These are phyloP conservation scores for Mizuhopecten yessoensis DNA, from an alignment of 1,140 invertebrate species.

Conservation along the genomic window DNA sequence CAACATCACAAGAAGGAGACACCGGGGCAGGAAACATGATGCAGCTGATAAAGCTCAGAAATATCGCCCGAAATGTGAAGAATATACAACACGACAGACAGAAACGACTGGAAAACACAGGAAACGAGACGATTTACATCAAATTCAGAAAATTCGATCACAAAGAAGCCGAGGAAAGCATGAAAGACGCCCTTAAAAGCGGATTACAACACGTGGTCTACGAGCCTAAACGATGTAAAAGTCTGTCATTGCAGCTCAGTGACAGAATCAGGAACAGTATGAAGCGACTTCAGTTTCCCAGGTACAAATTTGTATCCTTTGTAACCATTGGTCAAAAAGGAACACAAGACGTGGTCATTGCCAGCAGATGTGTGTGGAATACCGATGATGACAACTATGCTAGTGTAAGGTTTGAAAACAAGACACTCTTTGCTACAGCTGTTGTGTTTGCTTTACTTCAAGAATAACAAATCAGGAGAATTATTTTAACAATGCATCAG, in stretches of 20 bases:
- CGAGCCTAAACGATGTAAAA: conserved; percentile 46
- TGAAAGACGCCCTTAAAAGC: not conserved
- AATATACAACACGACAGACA: conserved; percentile 48
- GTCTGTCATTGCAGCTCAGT: conserved; percentile 48
- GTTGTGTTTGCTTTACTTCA: conserved; percentile 52
- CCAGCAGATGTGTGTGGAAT: conserved; percentile 51
- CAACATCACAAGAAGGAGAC: not conserved
- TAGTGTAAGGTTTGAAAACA: conserved; percentile 48
- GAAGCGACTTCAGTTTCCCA: conserved; percentile 54
- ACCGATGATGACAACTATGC: conserved; percentile 48
- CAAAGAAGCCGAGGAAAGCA: not conserved
- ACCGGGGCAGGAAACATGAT: not conserved
- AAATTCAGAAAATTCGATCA: conserved; percentile 54
- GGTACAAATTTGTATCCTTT: conserved; percentile 57
- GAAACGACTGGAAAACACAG: conserved; percentile 47
- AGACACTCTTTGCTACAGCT: conserved; percentile 49
- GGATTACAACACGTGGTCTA: conserved; percentile 23
- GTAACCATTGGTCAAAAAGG: conserved; percentile 56
- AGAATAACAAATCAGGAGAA: conserved; percentile 3
- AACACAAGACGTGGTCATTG: conserved; percentile 27
- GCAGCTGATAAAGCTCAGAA: not conserved
- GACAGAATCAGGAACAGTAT: conserved; percentile 49
- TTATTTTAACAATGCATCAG: no score
- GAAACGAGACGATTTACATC: conserved; percentile 54
- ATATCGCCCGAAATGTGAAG: conserved; percentile 46